phyloP scores from a whole-genome alignment of 2,797 vertebrate genomes.

The Sebastes vulpes region DNA sequence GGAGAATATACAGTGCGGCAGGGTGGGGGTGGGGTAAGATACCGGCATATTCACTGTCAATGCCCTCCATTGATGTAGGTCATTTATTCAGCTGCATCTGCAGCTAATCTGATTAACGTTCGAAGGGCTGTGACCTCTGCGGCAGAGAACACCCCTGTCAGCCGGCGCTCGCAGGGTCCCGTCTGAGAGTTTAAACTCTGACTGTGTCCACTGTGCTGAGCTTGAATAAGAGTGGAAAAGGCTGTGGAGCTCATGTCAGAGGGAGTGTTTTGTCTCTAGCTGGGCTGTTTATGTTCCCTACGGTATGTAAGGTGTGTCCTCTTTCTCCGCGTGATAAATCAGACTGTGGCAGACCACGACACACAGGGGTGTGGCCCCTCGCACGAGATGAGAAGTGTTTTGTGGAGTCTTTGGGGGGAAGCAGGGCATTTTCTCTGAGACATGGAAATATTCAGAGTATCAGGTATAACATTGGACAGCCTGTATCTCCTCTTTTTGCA shows the following conservation, averaged over 20 bases:
- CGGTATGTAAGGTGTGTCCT: conserved; percentile 66
- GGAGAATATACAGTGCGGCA: conserved; percentile 61
- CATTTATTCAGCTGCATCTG: conserved; percentile 83
- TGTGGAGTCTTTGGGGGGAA: conserved; percentile 41
- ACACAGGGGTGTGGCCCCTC: conserved; percentile 65
- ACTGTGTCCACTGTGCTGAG: conserved; percentile 6
- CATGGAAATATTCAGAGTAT: conserved; percentile 43
- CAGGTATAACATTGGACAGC: conserved; percentile 22
- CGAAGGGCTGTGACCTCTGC: conserved; percentile 68
- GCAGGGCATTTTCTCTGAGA: conserved; percentile 55
- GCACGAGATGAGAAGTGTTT: conserved; percentile 63
- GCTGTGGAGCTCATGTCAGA: conserved; percentile 50
- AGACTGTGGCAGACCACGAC: conserved; percentile 59
- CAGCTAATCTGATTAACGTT: conserved; percentile 82
- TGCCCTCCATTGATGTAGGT: conserved; percentile 86
- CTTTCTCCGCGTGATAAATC: conserved; percentile 72
- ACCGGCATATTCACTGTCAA: conserved; percentile 77
- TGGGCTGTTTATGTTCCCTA: conserved; percentile 40
- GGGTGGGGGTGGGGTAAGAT: conserved; percentile 72
- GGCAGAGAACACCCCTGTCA: conserved; percentile 49
- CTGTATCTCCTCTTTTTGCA: conserved; percentile 37
- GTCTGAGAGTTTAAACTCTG: conserved; percentile 16
- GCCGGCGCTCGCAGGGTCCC: conserved; percentile 1
- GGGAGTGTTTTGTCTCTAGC: conserved; percentile 49
- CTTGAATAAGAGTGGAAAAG: neutral